These are phyloP conservation scores for Spea bombifrons DNA, from an alignment of 2,113 vertebrate species.

Conservation along the genomic window DNA sequence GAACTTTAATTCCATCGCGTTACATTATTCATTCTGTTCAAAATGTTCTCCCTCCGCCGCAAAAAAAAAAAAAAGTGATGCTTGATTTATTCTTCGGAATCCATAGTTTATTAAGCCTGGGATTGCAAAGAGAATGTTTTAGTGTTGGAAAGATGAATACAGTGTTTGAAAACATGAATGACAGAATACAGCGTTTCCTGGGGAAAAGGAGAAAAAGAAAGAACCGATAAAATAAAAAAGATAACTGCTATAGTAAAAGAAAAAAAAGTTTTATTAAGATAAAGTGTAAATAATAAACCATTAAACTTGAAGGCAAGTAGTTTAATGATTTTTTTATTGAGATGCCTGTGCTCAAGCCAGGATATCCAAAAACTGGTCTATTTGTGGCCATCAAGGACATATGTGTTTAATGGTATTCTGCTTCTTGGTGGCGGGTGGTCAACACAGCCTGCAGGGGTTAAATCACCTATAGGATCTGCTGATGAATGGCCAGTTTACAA, in stretches of 20 bases:
- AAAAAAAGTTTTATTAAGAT: neutral
- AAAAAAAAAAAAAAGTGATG: conserved; percentile 14
- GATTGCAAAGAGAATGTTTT: neutral
- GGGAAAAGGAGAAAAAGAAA: neutral
- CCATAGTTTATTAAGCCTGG: neutral
- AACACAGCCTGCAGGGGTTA: too few relatives aligned
- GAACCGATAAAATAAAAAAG: neutral
- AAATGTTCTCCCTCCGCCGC: conserved; percentile 23
- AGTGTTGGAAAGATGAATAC: neutral
- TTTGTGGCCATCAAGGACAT: too few relatives aligned
- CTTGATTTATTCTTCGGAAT: conserved; percentile 16
- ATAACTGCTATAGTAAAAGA: neutral
- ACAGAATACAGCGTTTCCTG: neutral
- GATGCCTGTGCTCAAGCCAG: too few relatives aligned
- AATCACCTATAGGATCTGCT: too few relatives aligned
- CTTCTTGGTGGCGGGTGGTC: too few relatives aligned
- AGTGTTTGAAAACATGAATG: neutral
- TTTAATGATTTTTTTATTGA: too few relatives aligned
- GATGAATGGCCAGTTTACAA: too few relatives aligned
- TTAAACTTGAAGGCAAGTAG: neutral
- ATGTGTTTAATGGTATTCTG: too few relatives aligned
- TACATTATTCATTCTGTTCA: conserved; percentile 29
- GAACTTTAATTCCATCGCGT: conserved; percentile 14
- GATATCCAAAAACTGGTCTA: too few relatives aligned
- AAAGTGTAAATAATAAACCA: neutral